These are phyloP conservation scores for Idaea straminata DNA, from an alignment of 2,888 invertebrate species.

Conservation along the genomic window DNA sequence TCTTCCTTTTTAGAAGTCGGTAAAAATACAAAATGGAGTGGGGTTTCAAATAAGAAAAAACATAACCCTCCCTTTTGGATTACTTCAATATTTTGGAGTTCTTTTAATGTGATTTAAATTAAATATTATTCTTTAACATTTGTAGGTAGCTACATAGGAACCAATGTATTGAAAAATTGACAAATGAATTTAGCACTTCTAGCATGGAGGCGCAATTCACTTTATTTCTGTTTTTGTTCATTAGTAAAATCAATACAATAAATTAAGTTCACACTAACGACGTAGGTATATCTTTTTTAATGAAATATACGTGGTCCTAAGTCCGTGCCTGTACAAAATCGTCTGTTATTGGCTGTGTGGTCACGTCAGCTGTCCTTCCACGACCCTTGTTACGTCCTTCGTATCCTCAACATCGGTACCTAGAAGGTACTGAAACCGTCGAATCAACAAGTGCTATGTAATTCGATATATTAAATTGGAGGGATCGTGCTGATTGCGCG, in stretches of 20 bases:
- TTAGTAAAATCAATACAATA: neutral
- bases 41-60: no score
- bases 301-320: neutral
- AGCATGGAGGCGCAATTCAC: no score
- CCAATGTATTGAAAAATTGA: no score
- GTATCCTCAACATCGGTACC: constrained; percentile 26
- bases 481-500: constrained; percentile 17
- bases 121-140: no score
- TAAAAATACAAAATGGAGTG: no score
- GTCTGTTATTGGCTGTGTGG: constrained; percentile 45
- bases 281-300: neutral
- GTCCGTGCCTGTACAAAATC: constrained; percentile 9
- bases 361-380: constrained; percentile 53
- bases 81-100: no score
- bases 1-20: no score
- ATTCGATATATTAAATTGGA: constrained; percentile 40
- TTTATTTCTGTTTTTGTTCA: neutral
- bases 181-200: no score
- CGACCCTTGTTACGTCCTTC: constrained; percentile 54
- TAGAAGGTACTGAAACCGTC: constrained; percentile 23
- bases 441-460: constrained; percentile 54
- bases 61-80: no score
- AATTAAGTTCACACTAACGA: neutral
- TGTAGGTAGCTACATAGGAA: neutral
- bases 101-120: no score